phyloP scores from a whole-genome alignment of 2,888 invertebrate species.

The Drosophila neotestacea region DNA sequence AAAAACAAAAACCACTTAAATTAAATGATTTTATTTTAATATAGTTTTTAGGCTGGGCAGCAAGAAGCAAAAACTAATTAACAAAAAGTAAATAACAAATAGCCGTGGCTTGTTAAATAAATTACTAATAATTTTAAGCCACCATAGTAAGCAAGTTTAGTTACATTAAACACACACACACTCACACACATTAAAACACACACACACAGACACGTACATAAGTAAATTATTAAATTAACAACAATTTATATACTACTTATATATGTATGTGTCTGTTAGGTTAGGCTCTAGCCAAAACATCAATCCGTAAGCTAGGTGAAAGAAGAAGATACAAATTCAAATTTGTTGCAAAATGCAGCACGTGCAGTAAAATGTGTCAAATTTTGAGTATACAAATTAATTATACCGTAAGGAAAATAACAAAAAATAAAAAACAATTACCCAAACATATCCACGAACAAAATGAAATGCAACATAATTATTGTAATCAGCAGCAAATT shows the following conservation, averaged over 20 bases:
- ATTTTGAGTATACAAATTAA: constrained; percentile 70
- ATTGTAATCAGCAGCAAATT: constrained; percentile 59
- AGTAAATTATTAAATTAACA: constrained; percentile 27
- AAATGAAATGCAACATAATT: constrained; percentile 44
- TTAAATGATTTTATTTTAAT: constrained; percentile 63
- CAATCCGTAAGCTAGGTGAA: constrained; percentile 42
- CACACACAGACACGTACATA: constrained; percentile 22
- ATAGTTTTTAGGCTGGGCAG: constrained; percentile 72
- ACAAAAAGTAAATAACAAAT: constrained; percentile 28
- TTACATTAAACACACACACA: constrained; percentile 16
- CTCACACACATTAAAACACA: constrained; percentile 17
- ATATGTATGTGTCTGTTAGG: constrained; percentile 39
- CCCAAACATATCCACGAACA: constrained; percentile 54
- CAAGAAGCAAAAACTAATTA: constrained; percentile 52
- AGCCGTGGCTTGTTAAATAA: constrained; percentile 50
- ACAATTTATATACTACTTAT: constrained; percentile 15
- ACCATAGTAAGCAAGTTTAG: constrained; percentile 39
- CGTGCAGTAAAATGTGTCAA: constrained; percentile 63
- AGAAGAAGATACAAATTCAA: constrained; percentile 6
- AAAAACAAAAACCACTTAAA: constrained; percentile 23
- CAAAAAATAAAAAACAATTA: constrained; percentile 48
- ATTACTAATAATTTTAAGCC: constrained; percentile 50
- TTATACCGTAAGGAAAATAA: constrained; percentile 46
- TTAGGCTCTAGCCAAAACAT: constrained; percentile 41
- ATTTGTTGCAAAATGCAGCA: constrained; percentile 43